Conservation (phyloP, 2,888 invertebrate species). For the Bursaphelenchus okinawaensis region DNA sequence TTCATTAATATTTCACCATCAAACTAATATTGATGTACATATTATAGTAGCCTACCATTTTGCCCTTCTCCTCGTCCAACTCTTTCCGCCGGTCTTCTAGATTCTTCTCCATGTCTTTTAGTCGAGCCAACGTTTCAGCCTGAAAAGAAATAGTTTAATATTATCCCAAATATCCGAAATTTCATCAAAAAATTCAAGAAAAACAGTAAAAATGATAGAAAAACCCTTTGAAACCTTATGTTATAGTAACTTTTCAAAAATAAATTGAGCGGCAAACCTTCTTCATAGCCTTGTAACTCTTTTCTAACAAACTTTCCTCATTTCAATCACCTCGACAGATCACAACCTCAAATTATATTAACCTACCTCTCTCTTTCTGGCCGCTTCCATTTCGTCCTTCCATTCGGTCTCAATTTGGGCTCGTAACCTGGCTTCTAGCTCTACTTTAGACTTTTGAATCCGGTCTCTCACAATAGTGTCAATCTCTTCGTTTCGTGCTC, state of each 20-base stretch:
- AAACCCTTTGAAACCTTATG: no score
- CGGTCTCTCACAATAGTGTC: slow-evolving; percentile 30
- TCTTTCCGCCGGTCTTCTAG: slow-evolving; percentile 38
- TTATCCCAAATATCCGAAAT: no score
- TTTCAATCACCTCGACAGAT: no score
- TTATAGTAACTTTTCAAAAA: no score
- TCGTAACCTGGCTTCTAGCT: slow-evolving; percentile 46
- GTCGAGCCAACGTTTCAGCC: slow-evolving; percentile 39
- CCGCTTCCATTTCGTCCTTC: slow-evolving; percentile 57
- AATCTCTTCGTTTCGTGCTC: slow-evolving; percentile 19
- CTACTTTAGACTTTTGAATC: slow-evolving; percentile 32
- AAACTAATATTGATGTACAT: no score
- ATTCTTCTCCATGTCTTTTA: slow-evolving; percentile 40
- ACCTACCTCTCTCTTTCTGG: slow-evolving; percentile 55
- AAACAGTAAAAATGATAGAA: no score
- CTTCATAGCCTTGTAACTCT: no score
- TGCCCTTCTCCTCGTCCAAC: slow-evolving; percentile 42
- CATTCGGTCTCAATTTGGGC: slow-evolving; percentile 50
- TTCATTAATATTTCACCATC: slow-evolving; percentile 2
- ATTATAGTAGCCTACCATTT: slow-evolving; percentile 54
- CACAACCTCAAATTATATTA: no score
- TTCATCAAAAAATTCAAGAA: no score
- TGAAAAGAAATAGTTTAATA: slow-evolving; percentile 11
- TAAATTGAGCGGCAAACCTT: no score
- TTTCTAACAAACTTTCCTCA: no score